phyloP scores from a whole-genome alignment of 2,888 invertebrate genomes.

The Aphidoletes aphidimyza region DNA sequence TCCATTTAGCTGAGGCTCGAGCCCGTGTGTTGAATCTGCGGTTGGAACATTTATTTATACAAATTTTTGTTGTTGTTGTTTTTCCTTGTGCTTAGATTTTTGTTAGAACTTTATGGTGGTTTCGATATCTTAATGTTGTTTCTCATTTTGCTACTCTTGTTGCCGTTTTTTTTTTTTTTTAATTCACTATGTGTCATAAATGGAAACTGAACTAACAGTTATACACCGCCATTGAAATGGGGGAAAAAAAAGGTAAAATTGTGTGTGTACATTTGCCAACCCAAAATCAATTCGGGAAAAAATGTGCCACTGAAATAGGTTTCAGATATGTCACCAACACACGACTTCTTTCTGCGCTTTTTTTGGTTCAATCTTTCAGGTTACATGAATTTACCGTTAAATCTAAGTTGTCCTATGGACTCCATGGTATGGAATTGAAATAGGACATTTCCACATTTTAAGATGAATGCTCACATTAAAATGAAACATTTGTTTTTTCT shows the following conservation, averaged over 20 bases:
- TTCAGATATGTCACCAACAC: conserved; percentile 17
- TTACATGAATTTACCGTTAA: too few relatives aligned
- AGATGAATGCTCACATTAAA: neutral
- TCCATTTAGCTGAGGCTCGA: neutral
- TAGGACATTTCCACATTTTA: neutral
- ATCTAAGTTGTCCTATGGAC: too few relatives aligned
- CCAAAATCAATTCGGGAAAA: conserved; percentile 6
- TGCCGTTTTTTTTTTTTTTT: neutral
- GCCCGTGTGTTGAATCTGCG: neutral
- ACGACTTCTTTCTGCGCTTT: neutral
- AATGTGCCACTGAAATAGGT: neutral
- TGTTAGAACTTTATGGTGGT: neutral
- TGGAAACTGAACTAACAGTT: too few relatives aligned
- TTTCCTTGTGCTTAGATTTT: neutral
- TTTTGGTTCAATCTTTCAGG: neutral
- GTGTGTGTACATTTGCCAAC: neutral
- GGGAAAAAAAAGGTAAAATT: too few relatives aligned
- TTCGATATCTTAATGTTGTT: neutral
- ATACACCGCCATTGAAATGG: too few relatives aligned
- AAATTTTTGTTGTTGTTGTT: neutral
- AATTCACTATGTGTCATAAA: neutral
- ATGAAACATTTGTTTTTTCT: neutral
- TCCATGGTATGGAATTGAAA: too few relatives aligned
- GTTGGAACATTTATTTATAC: conserved; percentile 3
- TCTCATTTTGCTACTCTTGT: neutral